Percentiles rank a stretch among this genome's conserved stretches.
phyloP scores from a whole-genome alignment of 2,888 invertebrate species.

The Conus canariensis region DNA sequence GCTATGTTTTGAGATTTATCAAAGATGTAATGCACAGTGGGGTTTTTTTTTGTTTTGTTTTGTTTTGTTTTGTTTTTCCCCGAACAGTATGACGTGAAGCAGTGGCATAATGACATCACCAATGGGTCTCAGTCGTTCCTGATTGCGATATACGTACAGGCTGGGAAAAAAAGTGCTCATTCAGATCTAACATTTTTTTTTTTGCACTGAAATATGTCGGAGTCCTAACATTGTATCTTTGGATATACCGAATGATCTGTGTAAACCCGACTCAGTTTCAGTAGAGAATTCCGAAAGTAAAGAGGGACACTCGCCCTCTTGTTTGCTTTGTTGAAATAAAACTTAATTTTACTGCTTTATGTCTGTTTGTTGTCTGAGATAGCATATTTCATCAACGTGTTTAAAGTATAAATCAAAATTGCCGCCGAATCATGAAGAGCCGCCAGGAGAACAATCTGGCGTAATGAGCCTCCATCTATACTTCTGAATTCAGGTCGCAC shows the following conservation, averaged over 20 bases:
- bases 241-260: background rate
- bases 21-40: background rate
- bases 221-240: background rate
- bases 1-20: background rate
- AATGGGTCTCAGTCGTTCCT: background rate
- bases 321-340: background rate
- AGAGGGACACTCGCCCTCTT: background rate
- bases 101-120: background rate
- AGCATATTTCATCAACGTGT: background rate
- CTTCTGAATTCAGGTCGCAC: background rate
- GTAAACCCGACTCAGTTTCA: too few species aligned
- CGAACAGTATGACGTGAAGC: background rate
- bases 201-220: background rate
- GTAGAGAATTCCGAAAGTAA: background rate
- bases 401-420: background rate
- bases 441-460: background rate
- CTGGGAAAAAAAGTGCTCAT: background rate
- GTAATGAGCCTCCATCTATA: background rate
- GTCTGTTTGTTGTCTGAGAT: background rate
- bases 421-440: background rate
- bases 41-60: too few species aligned
- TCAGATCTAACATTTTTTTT: background rate
- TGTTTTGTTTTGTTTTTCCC: too few species aligned
- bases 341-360: background rate
- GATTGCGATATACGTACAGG: background rate